Evolutionary conservation across 2,113 vertebrate species (phyloP).

Genomic region (Scalopus aquaticus): DNA sequence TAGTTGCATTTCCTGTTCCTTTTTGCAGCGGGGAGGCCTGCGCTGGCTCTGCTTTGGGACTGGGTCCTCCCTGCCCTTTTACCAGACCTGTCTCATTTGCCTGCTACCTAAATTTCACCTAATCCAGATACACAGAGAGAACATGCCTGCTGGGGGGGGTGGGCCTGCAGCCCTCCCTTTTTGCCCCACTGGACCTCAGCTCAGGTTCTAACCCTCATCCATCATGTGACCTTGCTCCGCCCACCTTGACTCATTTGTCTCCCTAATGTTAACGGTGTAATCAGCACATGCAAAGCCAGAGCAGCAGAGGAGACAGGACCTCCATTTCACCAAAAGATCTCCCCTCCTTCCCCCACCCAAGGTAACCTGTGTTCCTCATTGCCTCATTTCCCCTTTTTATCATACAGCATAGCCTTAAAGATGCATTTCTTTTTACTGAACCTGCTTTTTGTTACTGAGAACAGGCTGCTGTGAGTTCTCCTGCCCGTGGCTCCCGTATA

Average conservation of each 20-base stretch:
- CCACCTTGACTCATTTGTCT: background rate
- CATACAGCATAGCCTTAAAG: background rate
- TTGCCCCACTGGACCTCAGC: background rate
- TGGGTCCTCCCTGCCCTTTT: background rate
- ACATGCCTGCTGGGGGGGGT: background rate
- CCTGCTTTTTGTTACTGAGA: background rate
- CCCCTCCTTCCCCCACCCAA: background rate
- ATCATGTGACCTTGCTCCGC: rapidly evolving
- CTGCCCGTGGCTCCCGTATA: background rate
- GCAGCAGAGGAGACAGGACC: background rate
- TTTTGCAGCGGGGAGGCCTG: background rate
- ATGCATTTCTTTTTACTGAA: background rate
- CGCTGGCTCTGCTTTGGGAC: background rate
- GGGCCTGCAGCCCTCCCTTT: background rate
- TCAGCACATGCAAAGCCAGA: background rate
- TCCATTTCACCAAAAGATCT: background rate
- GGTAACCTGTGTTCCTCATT: background rate
- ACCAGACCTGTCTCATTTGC: background rate
- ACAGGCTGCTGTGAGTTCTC: background rate
- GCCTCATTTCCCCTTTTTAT: background rate
- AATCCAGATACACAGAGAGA: background rate
- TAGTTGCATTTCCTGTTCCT: background rate
- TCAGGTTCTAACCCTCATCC: background rate
- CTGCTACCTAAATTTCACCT: too few species aligned
- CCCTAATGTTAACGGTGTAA: background rate